Conservation (phyloP, 2,888 invertebrate species). For the Agrypnus murinus region DNA sequence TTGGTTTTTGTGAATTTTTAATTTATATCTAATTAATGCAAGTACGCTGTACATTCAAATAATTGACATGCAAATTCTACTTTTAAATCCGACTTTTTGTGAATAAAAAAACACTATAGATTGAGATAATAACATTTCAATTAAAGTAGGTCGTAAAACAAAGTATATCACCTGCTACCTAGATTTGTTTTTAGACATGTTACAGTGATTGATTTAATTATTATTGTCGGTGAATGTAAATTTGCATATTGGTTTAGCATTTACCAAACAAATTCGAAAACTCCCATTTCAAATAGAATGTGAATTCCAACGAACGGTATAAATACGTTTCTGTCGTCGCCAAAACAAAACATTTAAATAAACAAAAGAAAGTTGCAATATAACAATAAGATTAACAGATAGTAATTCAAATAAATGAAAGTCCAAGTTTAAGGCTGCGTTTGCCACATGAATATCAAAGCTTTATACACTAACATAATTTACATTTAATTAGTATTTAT, state of each 20-base stretch:
- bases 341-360: not conserved
- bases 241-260: too few species aligned
- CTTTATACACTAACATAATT: not conserved
- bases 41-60: slow-evolving; percentile 4
- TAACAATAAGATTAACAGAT: not conserved
- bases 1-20: slow-evolving; percentile 16
- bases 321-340: too few species aligned
- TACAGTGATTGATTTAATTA: too few species aligned
- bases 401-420: not conserved
- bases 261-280: too few species aligned
- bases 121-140: not conserved
- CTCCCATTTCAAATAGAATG: too few species aligned
- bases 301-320: too few species aligned
- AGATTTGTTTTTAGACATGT: too few species aligned
- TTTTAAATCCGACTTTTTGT: not conserved
- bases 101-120: not conserved
- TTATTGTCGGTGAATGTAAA: too few species aligned
- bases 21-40: slow-evolving; percentile 25
- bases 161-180: too few species aligned
- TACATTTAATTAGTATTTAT: not conserved
- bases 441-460: not conserved
- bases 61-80: slow-evolving; percentile 11
- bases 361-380: slow-evolving; percentile 7
- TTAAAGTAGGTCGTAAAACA: slow-evolving; percentile 13
- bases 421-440: slow-evolving; percentile 13